Evolutionary conservation across 2,888 invertebrate species (phyloP), one percentile per base, ranked within the genome.

Genomic region (Limnephilus marmoratus): DNA sequence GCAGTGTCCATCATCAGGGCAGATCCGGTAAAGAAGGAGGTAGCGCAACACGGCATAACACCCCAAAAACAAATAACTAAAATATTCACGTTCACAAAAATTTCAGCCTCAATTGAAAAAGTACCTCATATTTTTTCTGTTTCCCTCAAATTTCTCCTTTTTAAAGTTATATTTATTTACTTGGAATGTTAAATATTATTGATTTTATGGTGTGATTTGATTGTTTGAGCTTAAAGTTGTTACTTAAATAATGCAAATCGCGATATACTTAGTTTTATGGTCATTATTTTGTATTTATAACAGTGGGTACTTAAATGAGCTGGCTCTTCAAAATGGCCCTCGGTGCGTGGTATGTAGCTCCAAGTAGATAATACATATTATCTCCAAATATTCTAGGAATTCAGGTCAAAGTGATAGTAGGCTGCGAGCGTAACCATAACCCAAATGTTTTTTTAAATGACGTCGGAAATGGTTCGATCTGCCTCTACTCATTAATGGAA

Each of bases 401-500:
- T 87, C 53, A 87, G 87, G 31, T 7, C 53, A 45, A 15, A 18
- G 68, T 68, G 29, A 53, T 86, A 29, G 53, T 53, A 53, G n/a
- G 31, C 88, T 37, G n/a, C 68, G 88, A 31, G 37, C 88, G 81
- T 49, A 80, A 53, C 37, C 37, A 31, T 89, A 89, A 89, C 88
- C 88, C 81, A 34, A 89, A 13, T 41, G 18, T 81, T 80, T 68
- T 68, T 34, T 34, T 37, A 81, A 41, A 80, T 24, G 37, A 34
- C n/a, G 24, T 29, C 81, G 80, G 37, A 81, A n/a, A 80, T 24
- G 34, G 31, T 18, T 68, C 87, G 34, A 45, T 45, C 41, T 45
- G 81, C 29, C 81, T 68, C 41, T 34, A n/a, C 80, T 68, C 88
- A 89, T 89, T 89, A 37, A 89, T 81, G 81, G 81, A 89, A 37